Conservation (phyloP, 2,888 invertebrate species). For the Rotaria socialis region DNA sequence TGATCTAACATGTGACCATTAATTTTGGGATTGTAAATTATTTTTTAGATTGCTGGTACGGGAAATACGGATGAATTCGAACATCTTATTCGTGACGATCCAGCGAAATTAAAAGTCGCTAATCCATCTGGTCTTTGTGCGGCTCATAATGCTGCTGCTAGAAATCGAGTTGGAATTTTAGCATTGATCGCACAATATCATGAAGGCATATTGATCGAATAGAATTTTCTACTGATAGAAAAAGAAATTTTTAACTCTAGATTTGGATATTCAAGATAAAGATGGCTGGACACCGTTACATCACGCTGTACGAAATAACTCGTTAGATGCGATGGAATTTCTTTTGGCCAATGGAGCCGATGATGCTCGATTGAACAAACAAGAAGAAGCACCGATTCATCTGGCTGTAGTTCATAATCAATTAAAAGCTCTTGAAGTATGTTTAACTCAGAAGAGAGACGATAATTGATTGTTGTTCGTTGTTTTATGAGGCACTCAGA, state of each 20-base stretch:
- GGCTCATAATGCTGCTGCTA: neutral
- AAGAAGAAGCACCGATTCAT: slow-evolving; percentile 39
- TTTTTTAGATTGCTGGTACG: neutral
- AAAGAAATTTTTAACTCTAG: neutral
- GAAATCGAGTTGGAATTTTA: neutral
- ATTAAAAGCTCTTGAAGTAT: slow-evolving; percentile 37
- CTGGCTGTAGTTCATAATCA: slow-evolving; percentile 42
- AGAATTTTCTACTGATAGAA: too few relatives aligned
- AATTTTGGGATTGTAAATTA: too few relatives aligned
- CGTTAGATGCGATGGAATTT: neutral
- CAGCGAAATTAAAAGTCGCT: neutral
- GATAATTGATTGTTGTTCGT: too few relatives aligned
- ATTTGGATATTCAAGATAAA: slow-evolving; percentile 37
- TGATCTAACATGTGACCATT: neutral
- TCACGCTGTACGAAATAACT: slow-evolving; percentile 39
- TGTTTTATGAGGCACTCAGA: too few relatives aligned
- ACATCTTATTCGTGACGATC: neutral
- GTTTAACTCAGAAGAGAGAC: too few relatives aligned
- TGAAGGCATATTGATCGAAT: neutral
- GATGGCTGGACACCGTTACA: slow-evolving; percentile 43
- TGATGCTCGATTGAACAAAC: slow-evolving; percentile 36
- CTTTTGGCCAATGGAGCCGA: slow-evolving; percentile 40
- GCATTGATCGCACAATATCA: neutral
- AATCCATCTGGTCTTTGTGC: neutral
- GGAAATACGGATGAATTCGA: neutral